phyloP scores from a whole-genome alignment of 2,797 vertebrate species.

The Halcyon smyrnensis region DNA sequence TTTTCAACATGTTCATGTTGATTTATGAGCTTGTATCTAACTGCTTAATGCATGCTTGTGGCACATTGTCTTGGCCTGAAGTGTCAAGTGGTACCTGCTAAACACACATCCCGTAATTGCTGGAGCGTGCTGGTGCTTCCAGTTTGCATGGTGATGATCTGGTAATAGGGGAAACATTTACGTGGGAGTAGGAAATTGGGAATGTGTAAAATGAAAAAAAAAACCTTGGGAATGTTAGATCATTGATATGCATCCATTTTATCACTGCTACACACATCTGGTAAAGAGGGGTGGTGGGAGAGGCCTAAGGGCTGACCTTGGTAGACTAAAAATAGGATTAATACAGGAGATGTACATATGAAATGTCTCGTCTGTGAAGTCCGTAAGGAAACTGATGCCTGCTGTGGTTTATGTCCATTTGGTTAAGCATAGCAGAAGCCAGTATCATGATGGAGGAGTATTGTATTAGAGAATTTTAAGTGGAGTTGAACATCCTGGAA shows the following conservation, averaged over 20 bases:
- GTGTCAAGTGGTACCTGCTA: not conserved
- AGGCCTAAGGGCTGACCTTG: not conserved
- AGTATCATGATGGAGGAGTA: not conserved
- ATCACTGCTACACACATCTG: fast-evolving
- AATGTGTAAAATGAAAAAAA: not conserved
- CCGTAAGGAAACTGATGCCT: not conserved
- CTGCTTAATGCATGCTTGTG: not conserved
- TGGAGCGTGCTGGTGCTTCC: not conserved
- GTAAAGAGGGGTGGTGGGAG: not conserved
- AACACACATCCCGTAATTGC: not conserved
- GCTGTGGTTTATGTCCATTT: not conserved
- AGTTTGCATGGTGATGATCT: not conserved
- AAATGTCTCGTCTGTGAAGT: not conserved
- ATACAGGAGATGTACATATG: not conserved
- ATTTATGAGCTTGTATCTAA: not conserved
- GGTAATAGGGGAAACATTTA: not conserved
- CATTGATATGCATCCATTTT: not conserved
- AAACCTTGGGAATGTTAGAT: not conserved
- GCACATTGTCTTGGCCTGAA: not conserved
- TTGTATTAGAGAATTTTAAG: not conserved
- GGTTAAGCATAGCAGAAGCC: not conserved
- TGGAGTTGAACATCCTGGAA: not conserved
- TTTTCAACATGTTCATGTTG: not conserved
- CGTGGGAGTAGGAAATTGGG: not conserved
- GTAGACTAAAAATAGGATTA: not conserved